These are phyloP conservation scores for Caenorhabditis zanzibari DNA, from an alignment of 2,888 invertebrate genomes.

Conservation along the genomic window DNA sequence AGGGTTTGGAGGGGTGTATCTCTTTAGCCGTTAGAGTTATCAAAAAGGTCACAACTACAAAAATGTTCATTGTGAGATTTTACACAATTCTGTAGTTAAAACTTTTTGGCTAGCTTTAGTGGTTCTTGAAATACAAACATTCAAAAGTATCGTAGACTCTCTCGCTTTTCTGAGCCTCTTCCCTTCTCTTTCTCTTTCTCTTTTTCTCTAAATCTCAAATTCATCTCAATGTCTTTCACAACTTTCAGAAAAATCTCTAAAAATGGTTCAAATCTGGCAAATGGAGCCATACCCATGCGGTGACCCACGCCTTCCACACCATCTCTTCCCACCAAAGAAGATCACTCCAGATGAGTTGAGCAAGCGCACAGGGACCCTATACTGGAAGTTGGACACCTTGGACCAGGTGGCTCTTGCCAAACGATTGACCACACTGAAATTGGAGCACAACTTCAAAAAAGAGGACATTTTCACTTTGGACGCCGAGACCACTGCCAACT, in stretches of 20 bases:
- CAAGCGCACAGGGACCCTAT: constrained; percentile 91
- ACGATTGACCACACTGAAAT: constrained; percentile 79
- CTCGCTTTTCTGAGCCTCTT: not conserved
- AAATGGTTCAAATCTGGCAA: constrained; percentile 93
- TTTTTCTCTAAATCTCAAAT: too few species aligned
- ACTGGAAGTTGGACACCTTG: constrained; percentile 86
- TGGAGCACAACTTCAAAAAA: constrained; percentile 80
- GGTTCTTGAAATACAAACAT: not conserved
- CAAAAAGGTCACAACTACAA: too few species aligned
- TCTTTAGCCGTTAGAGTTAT: too few species aligned
- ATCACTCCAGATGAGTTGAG: constrained; percentile 88
- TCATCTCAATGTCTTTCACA: not conserved
- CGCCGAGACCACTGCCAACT: constrained; percentile 79
- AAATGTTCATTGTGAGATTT: too few species aligned
- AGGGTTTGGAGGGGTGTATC: too few species aligned
- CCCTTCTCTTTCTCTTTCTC: not conserved
- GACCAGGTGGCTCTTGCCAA: constrained; percentile 79
- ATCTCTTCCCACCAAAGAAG: constrained; percentile 89
- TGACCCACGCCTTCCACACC: constrained; percentile 93
- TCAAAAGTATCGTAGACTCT: not conserved
- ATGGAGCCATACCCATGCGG: constrained; percentile 88
- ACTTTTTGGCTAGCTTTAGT: not conserved
- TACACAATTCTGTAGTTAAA: not conserved
- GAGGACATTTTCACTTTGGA: constrained; percentile 83
- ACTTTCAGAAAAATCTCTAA: constrained; percentile 8